Evolutionary conservation across 2,113 vertebrate species (phyloP), one percentile per base, ranked within the genome.

Genomic region (Ciconia maguari): DNA sequence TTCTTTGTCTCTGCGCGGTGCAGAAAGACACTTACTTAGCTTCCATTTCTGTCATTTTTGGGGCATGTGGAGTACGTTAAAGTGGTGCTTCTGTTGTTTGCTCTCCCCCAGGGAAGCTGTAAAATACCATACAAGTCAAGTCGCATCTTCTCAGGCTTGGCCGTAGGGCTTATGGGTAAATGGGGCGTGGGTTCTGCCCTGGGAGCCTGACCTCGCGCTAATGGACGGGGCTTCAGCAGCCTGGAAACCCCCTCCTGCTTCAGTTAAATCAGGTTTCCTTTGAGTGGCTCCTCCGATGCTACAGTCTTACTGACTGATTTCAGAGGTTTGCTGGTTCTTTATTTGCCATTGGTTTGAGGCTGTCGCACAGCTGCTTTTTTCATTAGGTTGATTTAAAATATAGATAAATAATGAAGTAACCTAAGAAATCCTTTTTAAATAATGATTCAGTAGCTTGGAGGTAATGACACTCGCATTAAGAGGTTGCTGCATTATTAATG

Each of bases 401-500:
- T 2, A 25, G 16, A 42, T 80, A 72, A 79, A 83, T 29, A 76
- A 69, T 19, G 19, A 90, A 85, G 17, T 55, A 82, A 46, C 15
- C 62, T 20, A 66, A 62, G 20, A 83, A 77, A 90, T 77, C 27
- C 51, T 58, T 89, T 62, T 38, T 8, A 88, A 91, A 30, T 83
- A 91, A 57, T 0, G 1, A 29, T 72, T 79, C 48, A 69, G 17
- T 64, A 17, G 76, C 25, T 80, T 72, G 30, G 25, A 24, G 5
- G 1, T 83, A 83, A 49, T 80, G 93, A 66, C n/a, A 36, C 41
- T 82, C 0, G 0, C 49, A 16, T 70, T 34, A 68, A 72, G 83
- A 88, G n/a, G 36, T 44, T 81, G 27, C 78, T 96, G 49, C 62
- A 74, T 94, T 95, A 90, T 94, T 91, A 81, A 91, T 94, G 42